Conservation (phyloP, 92 coral and sea anemone species). For the Pocillopora grandis region DNA sequence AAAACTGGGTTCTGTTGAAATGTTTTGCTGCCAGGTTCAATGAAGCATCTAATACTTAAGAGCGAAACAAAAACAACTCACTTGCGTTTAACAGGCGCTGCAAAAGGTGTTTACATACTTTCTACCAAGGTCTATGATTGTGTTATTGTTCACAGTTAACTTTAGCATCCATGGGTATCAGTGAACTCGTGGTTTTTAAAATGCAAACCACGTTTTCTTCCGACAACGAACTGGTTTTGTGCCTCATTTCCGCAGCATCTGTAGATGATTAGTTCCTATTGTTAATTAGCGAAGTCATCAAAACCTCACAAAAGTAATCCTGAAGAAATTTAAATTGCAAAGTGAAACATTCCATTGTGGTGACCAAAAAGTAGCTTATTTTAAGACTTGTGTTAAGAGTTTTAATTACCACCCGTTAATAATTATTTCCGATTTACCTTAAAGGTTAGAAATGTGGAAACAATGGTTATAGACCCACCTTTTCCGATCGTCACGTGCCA, state of each 20-base stretch:
- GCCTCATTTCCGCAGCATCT: conserved; percentile 25
- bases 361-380: no score
- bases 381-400: no score
- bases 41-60: not conserved
- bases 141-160: not conserved
- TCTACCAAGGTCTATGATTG: not conserved
- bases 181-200: not conserved
- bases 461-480: conserved; percentile 26
- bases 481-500: conserved; percentile 21
- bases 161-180: not conserved
- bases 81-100: not conserved
- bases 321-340: no score
- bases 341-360: no score
- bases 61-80: not conserved
- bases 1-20: not conserved
- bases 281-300: not conserved
- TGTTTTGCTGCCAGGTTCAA: not conserved
- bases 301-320: no score
- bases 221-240: not conserved
- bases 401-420: not conserved
- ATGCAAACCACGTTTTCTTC: conserved; percentile 13
- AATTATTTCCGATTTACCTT: conserved; percentile 1
- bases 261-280: not conserved
- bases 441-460: not conserved
- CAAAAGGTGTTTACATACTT: conserved; percentile 11